phyloP scores from a whole-genome alignment of 2,797 vertebrate species.

The Scarus forsteni region DNA sequence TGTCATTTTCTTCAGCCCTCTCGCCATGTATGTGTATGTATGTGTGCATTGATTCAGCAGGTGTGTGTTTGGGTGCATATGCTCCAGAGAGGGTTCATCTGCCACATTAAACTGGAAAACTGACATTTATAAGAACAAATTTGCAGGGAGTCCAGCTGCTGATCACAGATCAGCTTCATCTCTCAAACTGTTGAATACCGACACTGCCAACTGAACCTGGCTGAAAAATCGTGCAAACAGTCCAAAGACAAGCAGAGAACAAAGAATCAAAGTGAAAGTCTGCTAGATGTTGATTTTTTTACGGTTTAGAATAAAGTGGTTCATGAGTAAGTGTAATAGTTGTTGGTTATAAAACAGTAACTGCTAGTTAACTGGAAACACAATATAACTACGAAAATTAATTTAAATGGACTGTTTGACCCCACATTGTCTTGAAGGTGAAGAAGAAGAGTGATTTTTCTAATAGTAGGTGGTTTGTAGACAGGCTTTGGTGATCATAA shows the following conservation, averaged over 20 bases:
- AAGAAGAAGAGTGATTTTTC: too few species aligned
- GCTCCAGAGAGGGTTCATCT: constrained; percentile 16
- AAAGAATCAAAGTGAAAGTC: not conserved
- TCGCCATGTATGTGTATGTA: not conserved
- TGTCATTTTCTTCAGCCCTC: too few species aligned
- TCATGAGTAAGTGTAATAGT: too few species aligned
- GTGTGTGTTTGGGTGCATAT: not conserved
- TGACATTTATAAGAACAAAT: constrained; percentile 38
- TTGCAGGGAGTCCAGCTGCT: constrained; percentile 1
- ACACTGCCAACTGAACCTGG: constrained; percentile 12
- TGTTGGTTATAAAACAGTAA: too few species aligned
- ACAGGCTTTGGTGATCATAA: too few species aligned
- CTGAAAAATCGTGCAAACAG: constrained; percentile 1
- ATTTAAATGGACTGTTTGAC: too few species aligned
- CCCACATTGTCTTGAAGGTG: too few species aligned
- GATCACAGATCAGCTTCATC: constrained; percentile 37
- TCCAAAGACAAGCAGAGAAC: not conserved
- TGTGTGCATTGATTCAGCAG: not conserved
- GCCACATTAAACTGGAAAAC: constrained; percentile 12
- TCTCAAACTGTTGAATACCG: constrained; percentile 1
- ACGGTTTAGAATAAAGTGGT: not conserved
- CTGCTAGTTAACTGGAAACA: too few species aligned
- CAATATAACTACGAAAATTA: too few species aligned
- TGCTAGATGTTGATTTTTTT: constrained; percentile 11
- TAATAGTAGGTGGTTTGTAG: too few species aligned